Percentiles rank a stretch among this genome's conserved stretches.
Evolutionary conservation across 2,113 vertebrate genomes (phyloP).

Genomic region (Pseudorhombus dupliciocellatus): DNA sequence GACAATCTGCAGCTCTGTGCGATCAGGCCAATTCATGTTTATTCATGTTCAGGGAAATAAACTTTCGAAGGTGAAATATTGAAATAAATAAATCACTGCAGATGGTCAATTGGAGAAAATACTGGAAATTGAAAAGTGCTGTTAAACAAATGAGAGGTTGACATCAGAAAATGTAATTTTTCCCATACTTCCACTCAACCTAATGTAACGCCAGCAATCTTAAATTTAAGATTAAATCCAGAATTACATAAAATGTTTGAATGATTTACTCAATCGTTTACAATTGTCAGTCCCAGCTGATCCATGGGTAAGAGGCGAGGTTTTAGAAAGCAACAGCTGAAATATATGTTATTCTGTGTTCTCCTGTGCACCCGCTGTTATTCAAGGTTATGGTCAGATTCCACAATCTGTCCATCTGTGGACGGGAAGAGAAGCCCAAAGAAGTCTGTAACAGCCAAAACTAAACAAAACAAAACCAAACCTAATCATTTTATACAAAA

Average conservation of each 20-base stretch:
- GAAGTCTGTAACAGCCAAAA: constrained; percentile 37
- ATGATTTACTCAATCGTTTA: no score
- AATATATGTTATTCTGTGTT: neutral
- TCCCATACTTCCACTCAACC: neutral
- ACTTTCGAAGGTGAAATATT: no score
- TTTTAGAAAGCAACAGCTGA: neutral
- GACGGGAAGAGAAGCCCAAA: constrained; percentile 22
- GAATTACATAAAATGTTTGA: neutral
- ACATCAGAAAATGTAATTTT: no score
- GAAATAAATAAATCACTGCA: no score
- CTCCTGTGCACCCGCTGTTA: constrained; percentile 26
- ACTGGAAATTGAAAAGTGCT: no score
- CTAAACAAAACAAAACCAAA: no score
- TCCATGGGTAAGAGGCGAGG: no score
- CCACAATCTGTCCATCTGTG: constrained; percentile 18
- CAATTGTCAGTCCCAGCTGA: no score
- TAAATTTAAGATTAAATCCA: neutral
- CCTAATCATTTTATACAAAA: constrained; percentile 33
- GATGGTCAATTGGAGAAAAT: no score
- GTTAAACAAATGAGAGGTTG: no score
- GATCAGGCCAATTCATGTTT: no score
- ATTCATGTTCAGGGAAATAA: no score
- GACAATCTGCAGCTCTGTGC: neutral
- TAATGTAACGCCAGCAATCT: neutral
- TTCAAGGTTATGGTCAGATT: constrained; percentile 35